Base-by-base conservation (phyloP, 2,113 vertebrate genomes). In the Morphnarchus princeps region DNA sequence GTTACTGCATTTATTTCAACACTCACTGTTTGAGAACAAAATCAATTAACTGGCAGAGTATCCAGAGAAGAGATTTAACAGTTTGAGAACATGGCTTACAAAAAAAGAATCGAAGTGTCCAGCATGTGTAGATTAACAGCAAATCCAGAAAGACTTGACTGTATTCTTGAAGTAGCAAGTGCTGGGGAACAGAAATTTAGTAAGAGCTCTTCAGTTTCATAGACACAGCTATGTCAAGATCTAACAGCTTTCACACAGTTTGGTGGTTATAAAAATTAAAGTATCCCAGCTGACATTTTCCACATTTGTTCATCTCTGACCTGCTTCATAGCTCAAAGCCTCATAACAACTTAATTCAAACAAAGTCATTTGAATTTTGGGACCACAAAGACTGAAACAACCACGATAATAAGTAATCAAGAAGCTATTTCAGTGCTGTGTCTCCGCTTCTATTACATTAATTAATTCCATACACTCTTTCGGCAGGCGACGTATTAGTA, bases 71-170 rank as follows among this genome's bases (percentile, higher is more conserved):
- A 54, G 6, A 18, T 13, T 0, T 28, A 82, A 45, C 22, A 38
- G 32, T 13, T 43, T 16, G 8, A 28, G 13, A 57, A 25, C 7
- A 17, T 4, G n/a, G 17, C 4, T 38, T 43, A 16, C 5, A 16
- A 9, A n/a, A 13, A 65, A 49, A 52, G 9, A 61, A 47, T 4
- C 0, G 0, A 63, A 5, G 16, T 4, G 4, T 9, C 29, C 13
- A 8, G 0, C 11, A 11, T 1, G 10, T 2, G 2, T 14, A 45
- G 36, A 29, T 38, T 20, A 79, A 49, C 6, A 91, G 25, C 31
- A 65, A 52, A 55, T 76, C 8, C 6, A 6, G 7, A 24, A 69
- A 61, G 50, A 50, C 5, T 8, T 13, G 13, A 65, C 14, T 13
- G 7, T 26, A 20, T 50, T 85, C 34, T 26, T 69, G 45, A n/a